phyloP scores from a whole-genome alignment of 2,888 invertebrate genomes.

The Dynastes grantii region DNA sequence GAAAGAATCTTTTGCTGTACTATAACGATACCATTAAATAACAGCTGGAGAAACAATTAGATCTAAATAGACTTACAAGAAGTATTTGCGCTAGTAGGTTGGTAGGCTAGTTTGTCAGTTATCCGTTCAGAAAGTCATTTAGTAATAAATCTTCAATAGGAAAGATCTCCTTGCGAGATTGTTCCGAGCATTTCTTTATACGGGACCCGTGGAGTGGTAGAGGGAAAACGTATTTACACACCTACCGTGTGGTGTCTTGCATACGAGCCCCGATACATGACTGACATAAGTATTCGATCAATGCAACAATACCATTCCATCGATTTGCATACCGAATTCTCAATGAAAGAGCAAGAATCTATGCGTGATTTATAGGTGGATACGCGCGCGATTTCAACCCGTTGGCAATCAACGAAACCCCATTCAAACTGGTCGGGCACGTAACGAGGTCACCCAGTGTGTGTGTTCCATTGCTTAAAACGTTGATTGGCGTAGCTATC shows the following conservation, averaged over 20 bases:
- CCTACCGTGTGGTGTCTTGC: slow-evolving; percentile 28
- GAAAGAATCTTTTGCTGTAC: too few relatives aligned
- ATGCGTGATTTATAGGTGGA: slow-evolving; percentile 43
- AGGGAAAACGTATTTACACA: slow-evolving; percentile 34
- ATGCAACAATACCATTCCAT: slow-evolving; percentile 41
- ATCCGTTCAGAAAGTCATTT: neutral
- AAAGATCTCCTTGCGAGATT: slow-evolving; percentile 8
- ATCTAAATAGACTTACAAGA: neutral
- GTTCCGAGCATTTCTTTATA: slow-evolving; percentile 12
- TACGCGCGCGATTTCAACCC: slow-evolving; percentile 43
- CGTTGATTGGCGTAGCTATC: slow-evolving; percentile 24
- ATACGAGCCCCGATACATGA: slow-evolving; percentile 26
- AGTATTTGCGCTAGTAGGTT: neutral
- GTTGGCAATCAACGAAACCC: slow-evolving; percentile 50
- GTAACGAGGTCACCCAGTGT: slow-evolving; percentile 54
- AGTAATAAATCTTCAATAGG: slow-evolving; percentile 16
- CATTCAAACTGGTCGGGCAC: slow-evolving; percentile 53
- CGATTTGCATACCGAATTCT: slow-evolving; percentile 47
- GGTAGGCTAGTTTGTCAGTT: slow-evolving; percentile 6
- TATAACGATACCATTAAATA: neutral
- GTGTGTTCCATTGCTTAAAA: slow-evolving; percentile 35
- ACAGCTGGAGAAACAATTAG: too few relatives aligned
- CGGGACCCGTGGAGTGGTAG: slow-evolving; percentile 7
- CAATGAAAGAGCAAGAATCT: slow-evolving; percentile 42
- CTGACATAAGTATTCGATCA: slow-evolving; percentile 45